These are phyloP conservation scores for Gryon sp. DNA, from an alignment of 1,140 invertebrate species.

Conservation along the genomic window DNA sequence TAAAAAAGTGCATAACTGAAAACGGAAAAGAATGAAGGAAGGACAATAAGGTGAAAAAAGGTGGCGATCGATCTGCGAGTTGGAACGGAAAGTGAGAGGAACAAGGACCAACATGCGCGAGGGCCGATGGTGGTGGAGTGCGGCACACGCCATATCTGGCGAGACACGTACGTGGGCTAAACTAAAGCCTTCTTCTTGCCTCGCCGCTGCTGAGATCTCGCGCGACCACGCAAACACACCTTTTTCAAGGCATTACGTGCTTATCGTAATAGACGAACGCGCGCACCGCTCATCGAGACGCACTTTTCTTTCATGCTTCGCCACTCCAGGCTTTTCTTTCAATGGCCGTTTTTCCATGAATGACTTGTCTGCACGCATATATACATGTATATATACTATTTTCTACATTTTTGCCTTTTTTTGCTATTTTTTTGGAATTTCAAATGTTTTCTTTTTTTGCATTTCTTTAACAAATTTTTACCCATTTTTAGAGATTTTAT, in stretches of 20 bases:
- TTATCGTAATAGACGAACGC: conserved; percentile 72
- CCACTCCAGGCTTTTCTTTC: conserved; percentile 42
- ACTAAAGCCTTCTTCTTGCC: conserved; percentile 64
- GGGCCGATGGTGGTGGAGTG: conserved; percentile 53
- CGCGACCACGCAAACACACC: conserved; percentile 73
- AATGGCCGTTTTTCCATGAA: conserved; percentile 48
- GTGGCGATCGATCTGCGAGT: neutral
- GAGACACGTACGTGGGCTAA: conserved; percentile 72
- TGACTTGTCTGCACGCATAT: too few species aligned
- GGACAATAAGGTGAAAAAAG: conserved; percentile 13
- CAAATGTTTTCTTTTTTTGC: too few species aligned
- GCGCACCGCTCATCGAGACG: conserved; percentile 50
- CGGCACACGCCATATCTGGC: conserved; percentile 73
- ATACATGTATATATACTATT: too few species aligned
- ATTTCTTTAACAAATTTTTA: too few species aligned
- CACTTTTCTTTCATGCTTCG: conserved; percentile 53
- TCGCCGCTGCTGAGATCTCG: conserved; percentile 62
- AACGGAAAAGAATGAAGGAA: neutral
- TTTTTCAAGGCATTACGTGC: conserved; percentile 74
- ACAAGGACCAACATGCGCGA: neutral
- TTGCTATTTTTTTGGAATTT: too few species aligned
- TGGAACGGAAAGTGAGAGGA: conserved; percentile 1
- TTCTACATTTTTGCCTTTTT: too few species aligned
- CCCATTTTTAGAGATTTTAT: too few species aligned
- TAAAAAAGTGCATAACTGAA: neutral